Evolutionary conservation across 2,113 vertebrate species (phyloP), one percentile per base, ranked within the genome.

Genomic region (Scomber scombrus): DNA sequence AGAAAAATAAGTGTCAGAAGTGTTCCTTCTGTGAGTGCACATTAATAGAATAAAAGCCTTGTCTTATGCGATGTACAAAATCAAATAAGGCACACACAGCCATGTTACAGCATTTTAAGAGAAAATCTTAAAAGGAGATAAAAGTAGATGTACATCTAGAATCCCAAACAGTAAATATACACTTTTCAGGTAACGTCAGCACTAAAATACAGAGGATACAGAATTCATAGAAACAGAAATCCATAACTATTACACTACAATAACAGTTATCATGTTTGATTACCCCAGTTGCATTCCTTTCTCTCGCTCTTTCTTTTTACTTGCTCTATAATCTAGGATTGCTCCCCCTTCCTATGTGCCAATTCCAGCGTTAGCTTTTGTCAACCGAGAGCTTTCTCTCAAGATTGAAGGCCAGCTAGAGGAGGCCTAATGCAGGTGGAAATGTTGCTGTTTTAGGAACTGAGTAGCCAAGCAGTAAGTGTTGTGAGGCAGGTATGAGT

Each of bases 11-110:
- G 9, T 19, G 61, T 72, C 74, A 75, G 21, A 75, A 75, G 68
- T 69, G 63, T 58, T 71, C 31, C 64, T 11, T 65, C 71, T 76
- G 67, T 71, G 73, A 89, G 82, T 78, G 63, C 84, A 82, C 56
- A 0, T 58, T 91, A 84, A 91, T 88, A 71, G 81, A 88, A 83
- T 87, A 61, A 91, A 85, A 88, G 84, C 81, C 54, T 83, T 34
- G 40, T 68, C 34, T 72, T 73, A 10, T 23, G 34, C 23, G 6
- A 31, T 56, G 34, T 3, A 40, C 40, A 19, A 23, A 58, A 76
- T 71, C 67, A 83, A 80, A 76, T 16, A 57, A 2, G 18, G 65
- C 18, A 21, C 26, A 29, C 14, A 66, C 34, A 40, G 34, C 6
- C 34, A 40, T 40, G 34, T 71, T 47, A 49, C 11, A 43, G 63